Base-by-base conservation (phyloP, 2,113 vertebrate species). In the Tetraodon nigroviridis region DNA sequence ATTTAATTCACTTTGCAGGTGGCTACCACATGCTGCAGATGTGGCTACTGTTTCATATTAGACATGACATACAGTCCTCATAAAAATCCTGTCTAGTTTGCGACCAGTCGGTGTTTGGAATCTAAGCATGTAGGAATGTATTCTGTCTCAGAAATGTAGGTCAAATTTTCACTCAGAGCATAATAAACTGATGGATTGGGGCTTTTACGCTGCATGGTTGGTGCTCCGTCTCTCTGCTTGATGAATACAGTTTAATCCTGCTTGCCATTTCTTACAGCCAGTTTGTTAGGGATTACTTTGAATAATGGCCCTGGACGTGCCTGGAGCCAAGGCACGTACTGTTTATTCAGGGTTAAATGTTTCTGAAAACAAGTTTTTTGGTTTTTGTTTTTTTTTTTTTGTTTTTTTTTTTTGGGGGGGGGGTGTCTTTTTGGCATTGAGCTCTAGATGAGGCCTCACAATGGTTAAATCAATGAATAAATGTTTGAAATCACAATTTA, bases 81-180 rank as follows among this genome's bases (percentile, higher is more conserved):
- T 37, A 37, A 37, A 7, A 37, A 37, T 10, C 32, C 32, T 37
- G 8, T 37, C 32, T 37, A 10, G 32, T 37, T 37, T 7, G 32
- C 32, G 32, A 37, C 8, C 32, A 37, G 32, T 37, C 8, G 12
- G 11, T 37, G 32, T 37, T 37, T 37, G 32, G 32, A 37, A 37
- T 37, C 32, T 37, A 57, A 47, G 18, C 21, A n/a, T 20, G 37
- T 7, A 13, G 27, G 58, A 55, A 46, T 21, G 13, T 11, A 1
- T 22, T 41, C 54, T 22, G 10, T 24, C 51, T 47, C 55, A 51
- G 51, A 54, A 58, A 46, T 53, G 57, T 64, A 49, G 45, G 55
- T 67, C 24, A 67, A 21, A 42, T 22, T 32, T 58, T 19, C 50
- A 40, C 50, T 46, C 24, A 52, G 5, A 29, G 21, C 4, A 27